Conservation (phyloP, 2,888 invertebrate genomes). For the Noctua pronuba region DNA sequence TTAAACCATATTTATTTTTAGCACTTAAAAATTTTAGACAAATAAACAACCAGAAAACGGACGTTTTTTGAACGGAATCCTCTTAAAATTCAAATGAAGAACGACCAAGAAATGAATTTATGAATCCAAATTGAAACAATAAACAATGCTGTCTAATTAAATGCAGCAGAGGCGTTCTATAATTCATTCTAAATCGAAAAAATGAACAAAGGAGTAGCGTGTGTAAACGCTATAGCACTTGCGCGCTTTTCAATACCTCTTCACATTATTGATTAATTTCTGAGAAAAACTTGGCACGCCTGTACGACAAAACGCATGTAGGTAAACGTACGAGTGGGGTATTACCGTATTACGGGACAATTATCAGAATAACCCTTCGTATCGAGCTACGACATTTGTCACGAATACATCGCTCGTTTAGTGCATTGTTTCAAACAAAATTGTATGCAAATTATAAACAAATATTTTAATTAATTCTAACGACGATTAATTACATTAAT, state of each 20-base stretch:
- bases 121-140: slow-evolving; percentile 64
- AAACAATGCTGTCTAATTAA: slow-evolving; percentile 68
- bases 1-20: slow-evolving; percentile 57
- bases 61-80: slow-evolving; percentile 45
- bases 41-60: slow-evolving; percentile 43
- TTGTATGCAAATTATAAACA: slow-evolving; percentile 55
- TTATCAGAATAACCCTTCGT: slow-evolving; percentile 54
- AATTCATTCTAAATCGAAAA: slow-evolving; percentile 67
- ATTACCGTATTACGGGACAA: slow-evolving; percentile 67
- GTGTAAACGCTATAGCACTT: slow-evolving; percentile 76
- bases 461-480: slow-evolving; percentile 65
- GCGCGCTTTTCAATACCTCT: slow-evolving; percentile 81
- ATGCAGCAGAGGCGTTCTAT: slow-evolving; percentile 63
- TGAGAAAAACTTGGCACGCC: slow-evolving; percentile 79
- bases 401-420: slow-evolving; percentile 57
- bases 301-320: slow-evolving; percentile 60
- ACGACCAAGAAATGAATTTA: slow-evolving; percentile 65
- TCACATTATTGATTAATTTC: slow-evolving; percentile 84
- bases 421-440: slow-evolving; percentile 61
- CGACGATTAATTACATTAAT: slow-evolving; percentile 62
- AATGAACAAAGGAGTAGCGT: slow-evolving; percentile 75
- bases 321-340: slow-evolving; percentile 63
- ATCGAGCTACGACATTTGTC: slow-evolving; percentile 63
- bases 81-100: slow-evolving; percentile 66
- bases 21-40: slow-evolving; percentile 37